These are phyloP conservation scores for Engystomops pustulosus DNA, from an alignment of 2,113 vertebrate genomes.

Conservation along the genomic window DNA sequence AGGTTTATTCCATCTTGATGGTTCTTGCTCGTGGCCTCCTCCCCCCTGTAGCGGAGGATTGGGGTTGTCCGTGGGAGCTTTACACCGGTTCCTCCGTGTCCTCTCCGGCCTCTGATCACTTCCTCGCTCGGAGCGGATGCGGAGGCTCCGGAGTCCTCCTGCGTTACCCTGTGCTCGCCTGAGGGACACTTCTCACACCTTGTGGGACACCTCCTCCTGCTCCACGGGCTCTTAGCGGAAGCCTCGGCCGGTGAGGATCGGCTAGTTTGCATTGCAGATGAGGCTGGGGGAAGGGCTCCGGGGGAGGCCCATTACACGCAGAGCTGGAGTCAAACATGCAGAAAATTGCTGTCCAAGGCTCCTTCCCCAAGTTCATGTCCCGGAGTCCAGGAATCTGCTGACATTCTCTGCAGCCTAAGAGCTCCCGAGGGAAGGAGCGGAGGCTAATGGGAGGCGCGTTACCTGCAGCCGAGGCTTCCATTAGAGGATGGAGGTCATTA, in stretches of 20 bases:
- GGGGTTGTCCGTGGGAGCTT: not conserved
- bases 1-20: too few relatives aligned
- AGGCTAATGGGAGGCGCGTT: not conserved
- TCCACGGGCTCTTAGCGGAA: not conserved
- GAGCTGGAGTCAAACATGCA: conserved; percentile 18
- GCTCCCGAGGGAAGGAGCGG: not conserved
- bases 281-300: not conserved
- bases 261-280: conserved; percentile 5
- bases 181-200: conserved; percentile 33
- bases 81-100: conserved; percentile 19
- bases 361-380: not conserved
- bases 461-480: not conserved
- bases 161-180: not conserved
- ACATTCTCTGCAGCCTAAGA: conserved; percentile 1
- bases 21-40: too few relatives aligned
- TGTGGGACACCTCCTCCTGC: conserved; percentile 3
- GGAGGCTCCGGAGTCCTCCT: not conserved
- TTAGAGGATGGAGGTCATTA: not conserved
- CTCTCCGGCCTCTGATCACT: conserved; percentile 10
- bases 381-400: conserved; percentile 18
- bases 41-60: not conserved
- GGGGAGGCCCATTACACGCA: conserved; percentile 1
- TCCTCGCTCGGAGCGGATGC: conserved; percentile 23
- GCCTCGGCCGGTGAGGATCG: not conserved
- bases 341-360: conserved; percentile 29